Evolutionary conservation across 2,888 invertebrate species (phyloP), one percentile per base, ranked within the genome.

Genomic region (Panopea generosa): DNA sequence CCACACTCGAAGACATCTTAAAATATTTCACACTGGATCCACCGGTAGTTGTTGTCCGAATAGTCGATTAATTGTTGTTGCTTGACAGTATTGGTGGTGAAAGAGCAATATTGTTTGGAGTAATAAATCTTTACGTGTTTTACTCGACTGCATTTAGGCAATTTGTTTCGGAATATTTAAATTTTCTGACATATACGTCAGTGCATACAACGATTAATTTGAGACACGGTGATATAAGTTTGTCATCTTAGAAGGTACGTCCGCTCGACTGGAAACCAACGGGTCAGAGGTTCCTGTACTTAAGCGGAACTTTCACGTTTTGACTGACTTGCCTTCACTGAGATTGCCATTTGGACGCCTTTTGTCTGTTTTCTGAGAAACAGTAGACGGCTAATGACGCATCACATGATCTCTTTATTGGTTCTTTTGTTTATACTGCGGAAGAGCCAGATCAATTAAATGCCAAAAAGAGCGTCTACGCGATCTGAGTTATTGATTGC

Each of bases 101-200:
- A 52, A 52, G 47, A 40, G 29, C 27, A 27, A 45, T 52, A 43
- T 60, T 60, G 60, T 68, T 59, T 59, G 60, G 57, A 33, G 38
- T 29, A 24, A 68, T 74, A 74, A 74, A 74, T 74, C 74, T 62
- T 33, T 24, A 56, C 18, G 50, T 53, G 74, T 63, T 74, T 63
- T 68, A 57, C 56, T 61, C 53, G 66, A 76, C 47, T 77, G 71
- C 77, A 59, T 55, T 45, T 57, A 43, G 61, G 55, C 61, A 40
- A 72, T 72, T 72, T 66, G 61, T 60, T 66, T 40, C 24, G 38
- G 68, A 72, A 77, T 77, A 77, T 77, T 77, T 70, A 71, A 77
- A 77, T 77, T 63, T 77, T 72, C 71, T 65, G 71, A 72, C 71
- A 68, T 20, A 40, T 52, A 62, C 63, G 67, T 63, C 71, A 72